Percentiles rank a stretch among this genome's conserved stretches.
Evolutionary conservation across 1,140 invertebrate genomes (phyloP).

Genomic region (Eupeodes corollae): DNA sequence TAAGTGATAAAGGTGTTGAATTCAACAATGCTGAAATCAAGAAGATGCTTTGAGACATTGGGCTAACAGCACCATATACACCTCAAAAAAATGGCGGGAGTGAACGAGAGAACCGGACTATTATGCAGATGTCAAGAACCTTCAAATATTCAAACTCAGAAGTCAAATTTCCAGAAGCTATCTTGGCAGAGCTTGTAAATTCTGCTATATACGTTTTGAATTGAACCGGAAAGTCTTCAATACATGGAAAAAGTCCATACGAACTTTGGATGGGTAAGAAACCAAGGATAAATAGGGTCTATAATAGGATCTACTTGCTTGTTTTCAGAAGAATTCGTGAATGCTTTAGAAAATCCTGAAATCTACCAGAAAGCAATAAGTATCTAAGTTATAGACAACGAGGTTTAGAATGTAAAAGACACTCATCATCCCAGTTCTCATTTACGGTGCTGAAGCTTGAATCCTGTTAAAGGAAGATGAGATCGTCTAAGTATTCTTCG

Average conservation of each 20-base stretch:
- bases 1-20: conserved; percentile 25
- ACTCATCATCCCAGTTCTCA: too few relatives aligned
- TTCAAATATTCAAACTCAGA: too few relatives aligned
- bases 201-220: conserved; percentile 22
- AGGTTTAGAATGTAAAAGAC: too few relatives aligned
- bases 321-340: too few relatives aligned
- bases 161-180: too few relatives aligned
- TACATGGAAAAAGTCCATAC: conserved; percentile 15
- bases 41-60: conserved; percentile 14
- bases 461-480: too few relatives aligned
- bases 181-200: conserved; percentile 24
- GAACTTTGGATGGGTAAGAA: conserved; percentile 18
- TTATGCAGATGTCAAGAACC: conserved; percentile 29
- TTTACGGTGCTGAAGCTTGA: too few relatives aligned
- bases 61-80: conserved; percentile 25
- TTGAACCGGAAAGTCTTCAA: conserved; percentile 14
- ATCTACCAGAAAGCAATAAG: too few relatives aligned
- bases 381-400: too few relatives aligned
- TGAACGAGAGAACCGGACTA: conserved; percentile 29
- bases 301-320: conserved; percentile 15
- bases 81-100: conserved; percentile 29
- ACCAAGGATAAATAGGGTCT: conserved; percentile 13
- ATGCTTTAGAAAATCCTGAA: too few relatives aligned
- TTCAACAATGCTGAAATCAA: conserved; percentile 26
- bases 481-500: too few relatives aligned